A percentile compares a stretch with the other conserved stretches of the same genome.
phyloP scores from a whole-genome alignment of 2,113 vertebrate species.

The Toxostoma redivivum region DNA sequence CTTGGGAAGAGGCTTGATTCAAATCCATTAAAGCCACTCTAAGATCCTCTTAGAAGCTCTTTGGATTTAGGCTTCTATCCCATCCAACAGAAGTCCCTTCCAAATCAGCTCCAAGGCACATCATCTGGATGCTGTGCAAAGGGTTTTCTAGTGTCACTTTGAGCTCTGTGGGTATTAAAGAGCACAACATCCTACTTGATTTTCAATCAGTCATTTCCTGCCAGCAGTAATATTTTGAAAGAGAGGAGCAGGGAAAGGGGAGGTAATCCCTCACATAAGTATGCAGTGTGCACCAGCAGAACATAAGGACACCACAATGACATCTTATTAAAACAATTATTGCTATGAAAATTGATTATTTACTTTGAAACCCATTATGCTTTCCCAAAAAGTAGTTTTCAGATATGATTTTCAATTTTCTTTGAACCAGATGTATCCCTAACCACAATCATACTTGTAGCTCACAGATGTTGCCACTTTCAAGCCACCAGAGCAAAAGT shows the following conservation, averaged over 20 bases:
- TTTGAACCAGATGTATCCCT: neutral
- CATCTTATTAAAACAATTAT: constrained; percentile 15
- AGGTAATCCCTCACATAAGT: neutral
- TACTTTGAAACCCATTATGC: constrained; percentile 2
- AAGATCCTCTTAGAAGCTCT: neutral
- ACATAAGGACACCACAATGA: neutral
- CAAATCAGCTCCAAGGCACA: constrained; percentile 1
- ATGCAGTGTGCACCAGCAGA: neutral
- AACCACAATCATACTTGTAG: neutral
- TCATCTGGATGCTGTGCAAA: neutral
- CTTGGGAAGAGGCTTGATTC: neutral
- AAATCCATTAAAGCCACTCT: neutral
- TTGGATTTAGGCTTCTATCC: constrained; percentile 2
- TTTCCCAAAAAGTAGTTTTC: constrained; percentile 3
- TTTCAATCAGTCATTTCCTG: neutral
- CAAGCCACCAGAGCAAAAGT: neutral
- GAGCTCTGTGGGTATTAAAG: neutral
- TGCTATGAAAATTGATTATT: constrained; percentile 14
- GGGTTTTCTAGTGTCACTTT: neutral
- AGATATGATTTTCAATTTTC: neutral
- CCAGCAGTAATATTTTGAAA: neutral
- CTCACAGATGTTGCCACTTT: neutral
- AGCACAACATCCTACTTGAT: neutral
- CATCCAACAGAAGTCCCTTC: neutral
- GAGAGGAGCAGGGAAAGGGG: neutral